Base-by-base conservation (phyloP, 2,113 vertebrate species). In the Tor tambroides region DNA sequence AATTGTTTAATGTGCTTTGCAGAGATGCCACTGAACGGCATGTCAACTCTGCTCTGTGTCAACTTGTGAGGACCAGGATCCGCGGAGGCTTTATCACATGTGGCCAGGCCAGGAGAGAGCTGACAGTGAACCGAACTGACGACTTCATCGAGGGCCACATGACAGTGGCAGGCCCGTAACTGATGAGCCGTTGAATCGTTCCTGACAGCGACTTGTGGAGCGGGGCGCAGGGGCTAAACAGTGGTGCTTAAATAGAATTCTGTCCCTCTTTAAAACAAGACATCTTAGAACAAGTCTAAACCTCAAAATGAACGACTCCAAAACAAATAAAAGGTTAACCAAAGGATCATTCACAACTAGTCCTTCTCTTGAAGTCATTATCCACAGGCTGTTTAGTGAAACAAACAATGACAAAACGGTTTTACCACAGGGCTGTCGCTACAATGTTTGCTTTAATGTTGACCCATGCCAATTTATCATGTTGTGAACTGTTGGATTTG, bases 141-240 rank as follows among this genome's bases (percentile, higher is more conserved):
- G 84, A 88, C 76, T 86, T 88, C 87, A 89, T 88, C 77, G 86
- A 61, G 28, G 72, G 79, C 87, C 72, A 86, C 85, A 81, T 89
- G 90, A 88, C 85, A 88, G 88, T 80, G 28, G 82, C 85, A 69
- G 71, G 63, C 26, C 46, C 41, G 77, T 87, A 89, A 91, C 85
- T 85, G 90, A 91, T 87, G 83, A 85, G 49, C 38, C 74, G 67
- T 46, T 56, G 82, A 56, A 91, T 89, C 74, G 38, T 21, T 85
- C 75, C 82, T 88, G 90, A 88, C 90, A 87, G 90, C 15, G 79
- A 86, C 87, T 85, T 56, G 77, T 69, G 71, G 76, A 85, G 26
- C 21, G 26, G 56, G 89, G 67, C 26, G 49, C 59, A 14, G 71
- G 51, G 86, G 59, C 61, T 82, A 87, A 87, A 80, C 89, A 83